Evolutionary conservation across 2,797 vertebrate genomes (phyloP), one percentile per base, ranked within the genome.

Genomic region (Pseudotriccus pelzelni): DNA sequence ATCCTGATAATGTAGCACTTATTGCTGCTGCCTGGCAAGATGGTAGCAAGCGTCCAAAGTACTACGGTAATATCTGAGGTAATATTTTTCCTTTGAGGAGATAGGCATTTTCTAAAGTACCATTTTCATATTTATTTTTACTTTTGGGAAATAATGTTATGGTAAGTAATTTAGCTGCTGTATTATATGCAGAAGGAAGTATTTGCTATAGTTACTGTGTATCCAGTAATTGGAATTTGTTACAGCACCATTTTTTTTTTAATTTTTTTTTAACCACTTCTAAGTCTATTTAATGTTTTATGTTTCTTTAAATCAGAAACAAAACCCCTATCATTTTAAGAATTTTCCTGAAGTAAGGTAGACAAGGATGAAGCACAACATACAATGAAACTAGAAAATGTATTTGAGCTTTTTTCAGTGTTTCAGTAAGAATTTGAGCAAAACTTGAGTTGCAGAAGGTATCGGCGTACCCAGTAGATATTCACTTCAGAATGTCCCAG

Each of bases 101-200:
- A 68, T 32, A 85, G 7, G 10, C 8, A 77, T 87, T 87, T 87
- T 73, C 46, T 80, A 50, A 77, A 66, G 24, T 46, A 68, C 4
- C 8, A 5, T 74, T 89, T 83, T 63, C 82, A 63, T 76, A 82
- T 84, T 90, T 78, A 5, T 77, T 92, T 93, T 96, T 93, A 69
- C 12, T 50, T 56, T 77, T 82, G 58, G 53, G 55, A 94, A 93
- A 89, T 72, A 74, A 73, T 16, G 77, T 79, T 77, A 94, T 93
- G 8, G 27, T 81, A 80, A 60, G 50, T 30, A 93, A 80, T 92
- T 96, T 95, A 72, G 16, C 37, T 95, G 36, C 53, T 87, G 39
- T 53, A 34, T 14, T 90, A 21, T 55, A 28, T 27, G 23, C 9
- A 7, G 30, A 95, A 95, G 27, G 15, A 92, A 77, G n/a, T 64